Percentiles rank a stretch among this genome's conserved stretches.
phyloP scores from a whole-genome alignment of 2,888 invertebrate species.

The Chalcis sispes region DNA sequence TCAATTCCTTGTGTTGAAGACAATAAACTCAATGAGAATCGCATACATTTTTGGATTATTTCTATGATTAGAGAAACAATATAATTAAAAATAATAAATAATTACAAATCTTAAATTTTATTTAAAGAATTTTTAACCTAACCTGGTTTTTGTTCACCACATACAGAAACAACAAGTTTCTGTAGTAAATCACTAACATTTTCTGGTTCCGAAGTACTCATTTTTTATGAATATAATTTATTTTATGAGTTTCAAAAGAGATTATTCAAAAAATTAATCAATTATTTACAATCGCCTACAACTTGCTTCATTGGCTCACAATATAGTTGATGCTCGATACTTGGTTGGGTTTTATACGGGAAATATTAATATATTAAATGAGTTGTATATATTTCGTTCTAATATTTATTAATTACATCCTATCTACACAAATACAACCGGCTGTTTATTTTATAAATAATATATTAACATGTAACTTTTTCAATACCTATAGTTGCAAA shows the following conservation, averaged over 20 bases:
- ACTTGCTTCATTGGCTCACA: slow-evolving; percentile 8
- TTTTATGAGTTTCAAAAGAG: slow-evolving; percentile 4
- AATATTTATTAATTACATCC: too few species aligned
- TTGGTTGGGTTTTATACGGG: too few species aligned
- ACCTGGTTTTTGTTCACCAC: slow-evolving; percentile 74
- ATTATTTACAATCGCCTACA: background rate
- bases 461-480: too few species aligned
- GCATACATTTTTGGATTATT: slow-evolving; percentile 66
- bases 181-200: slow-evolving; percentile 72
- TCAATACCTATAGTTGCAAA: too few species aligned
- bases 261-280: background rate
- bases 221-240: slow-evolving; percentile 53
- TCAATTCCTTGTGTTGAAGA: slow-evolving; percentile 71
- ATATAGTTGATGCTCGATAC: slow-evolving; percentile 5
- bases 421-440: too few species aligned
- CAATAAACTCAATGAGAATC: slow-evolving; percentile 69
- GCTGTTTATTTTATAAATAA: too few species aligned
- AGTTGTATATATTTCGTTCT: too few species aligned
- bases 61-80: slow-evolving; percentile 63
- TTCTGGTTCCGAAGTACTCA: slow-evolving; percentile 69
- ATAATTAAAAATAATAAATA: slow-evolving; percentile 10
- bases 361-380: too few species aligned
- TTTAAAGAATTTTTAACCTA: slow-evolving; percentile 54
- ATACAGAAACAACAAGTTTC: slow-evolving; percentile 71
- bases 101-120: background rate